A percentile compares a stretch with the other conserved stretches of the same genome.
phyloP scores from a whole-genome alignment of 2,113 vertebrate genomes.

The Otis tarda region DNA sequence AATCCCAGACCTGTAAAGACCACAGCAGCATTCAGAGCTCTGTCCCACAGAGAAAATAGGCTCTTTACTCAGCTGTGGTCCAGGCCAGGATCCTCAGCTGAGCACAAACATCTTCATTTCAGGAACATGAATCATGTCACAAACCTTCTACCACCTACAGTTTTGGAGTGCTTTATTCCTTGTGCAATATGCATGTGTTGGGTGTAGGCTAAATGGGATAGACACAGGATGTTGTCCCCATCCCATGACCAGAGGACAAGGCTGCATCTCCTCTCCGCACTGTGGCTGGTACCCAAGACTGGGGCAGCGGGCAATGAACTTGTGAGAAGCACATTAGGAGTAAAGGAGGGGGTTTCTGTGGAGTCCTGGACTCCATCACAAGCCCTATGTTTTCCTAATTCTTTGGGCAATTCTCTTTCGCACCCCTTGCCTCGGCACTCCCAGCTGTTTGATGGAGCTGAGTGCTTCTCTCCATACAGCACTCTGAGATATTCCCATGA shows the following conservation, averaged over 20 bases:
- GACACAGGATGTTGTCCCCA: background rate
- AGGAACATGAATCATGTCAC: background rate
- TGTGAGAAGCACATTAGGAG: background rate
- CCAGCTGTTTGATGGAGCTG: conserved; percentile 17
- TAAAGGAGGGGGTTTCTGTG: background rate
- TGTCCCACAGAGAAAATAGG: background rate
- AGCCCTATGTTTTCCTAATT: background rate
- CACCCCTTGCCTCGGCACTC: background rate
- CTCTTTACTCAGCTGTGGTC: background rate
- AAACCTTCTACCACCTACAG: background rate
- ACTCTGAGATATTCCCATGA: conserved; percentile 21
- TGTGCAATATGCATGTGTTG: accelerated
- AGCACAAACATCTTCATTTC: background rate
- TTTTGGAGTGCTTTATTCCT: background rate
- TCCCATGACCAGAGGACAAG: background rate
- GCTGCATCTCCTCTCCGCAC: background rate
- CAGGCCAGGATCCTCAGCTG: background rate
- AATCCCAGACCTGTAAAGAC: background rate
- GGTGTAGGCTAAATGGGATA: background rate
- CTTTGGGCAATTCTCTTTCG: background rate
- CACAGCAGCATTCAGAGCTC: background rate
- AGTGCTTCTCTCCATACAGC: background rate
- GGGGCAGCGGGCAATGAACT: background rate
- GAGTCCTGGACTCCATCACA: background rate
- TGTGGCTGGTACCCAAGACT: background rate